These are phyloP conservation scores for Crypturellus tataupa DNA, from an alignment of 2,797 vertebrate genomes.

Conservation along the genomic window DNA sequence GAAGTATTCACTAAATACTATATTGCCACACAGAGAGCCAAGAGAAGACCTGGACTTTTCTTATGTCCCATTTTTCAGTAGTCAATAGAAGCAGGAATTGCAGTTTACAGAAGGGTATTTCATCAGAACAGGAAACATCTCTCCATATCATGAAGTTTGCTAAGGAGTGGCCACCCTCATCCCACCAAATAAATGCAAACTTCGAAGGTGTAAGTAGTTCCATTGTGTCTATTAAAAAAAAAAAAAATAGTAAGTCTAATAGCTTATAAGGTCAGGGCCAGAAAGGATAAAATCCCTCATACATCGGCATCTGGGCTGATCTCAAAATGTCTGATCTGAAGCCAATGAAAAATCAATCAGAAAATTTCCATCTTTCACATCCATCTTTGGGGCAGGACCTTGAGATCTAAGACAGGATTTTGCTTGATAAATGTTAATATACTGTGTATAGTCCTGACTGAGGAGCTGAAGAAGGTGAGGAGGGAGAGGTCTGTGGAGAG, in stretches of 20 bases:
- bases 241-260: background rate
- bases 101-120: background rate
- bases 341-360: conserved; percentile 54
- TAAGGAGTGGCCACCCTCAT: background rate
- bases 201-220: background rate
- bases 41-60: background rate
- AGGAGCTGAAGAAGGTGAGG: background rate
- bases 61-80: background rate
- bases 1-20: background rate
- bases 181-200: background rate
- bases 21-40: background rate
- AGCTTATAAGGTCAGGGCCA: background rate
- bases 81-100: background rate
- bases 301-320: conserved; percentile 15
- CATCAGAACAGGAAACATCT: background rate
- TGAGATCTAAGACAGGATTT: background rate
- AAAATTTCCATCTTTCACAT: conserved; percentile 42
- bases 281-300: conserved; percentile 3
- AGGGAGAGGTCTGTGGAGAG: background rate
- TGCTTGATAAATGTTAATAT: background rate
- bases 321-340: conserved; percentile 40
- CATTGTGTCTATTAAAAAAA: background rate
- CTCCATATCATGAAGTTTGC: background rate
- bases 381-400: conserved; percentile 44
- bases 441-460: background rate